Percentiles rank a stretch among this genome's conserved stretches.
Conservation (phyloP, 2,797 vertebrate species). For the Enteromius fasciolatus region DNA sequence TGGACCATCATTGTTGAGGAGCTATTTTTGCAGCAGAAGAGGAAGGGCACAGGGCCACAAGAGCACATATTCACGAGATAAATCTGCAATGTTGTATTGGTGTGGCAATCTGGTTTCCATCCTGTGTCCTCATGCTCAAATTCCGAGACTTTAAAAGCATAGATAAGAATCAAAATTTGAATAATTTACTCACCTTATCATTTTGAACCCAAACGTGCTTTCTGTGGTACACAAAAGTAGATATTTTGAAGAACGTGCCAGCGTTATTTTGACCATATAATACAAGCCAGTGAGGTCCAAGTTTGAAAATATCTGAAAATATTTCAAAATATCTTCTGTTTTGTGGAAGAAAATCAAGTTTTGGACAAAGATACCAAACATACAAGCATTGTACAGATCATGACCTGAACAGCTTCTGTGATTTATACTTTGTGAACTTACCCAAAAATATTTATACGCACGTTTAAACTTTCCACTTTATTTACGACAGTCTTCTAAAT, state of each 20-base stretch:
- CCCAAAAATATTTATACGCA: too few species aligned
- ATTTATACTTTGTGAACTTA: too few species aligned
- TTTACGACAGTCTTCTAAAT: too few species aligned
- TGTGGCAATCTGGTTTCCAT: slow-evolving; percentile 39
- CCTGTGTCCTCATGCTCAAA: not conserved
- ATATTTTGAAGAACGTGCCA: not conserved
- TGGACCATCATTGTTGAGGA: slow-evolving; percentile 65
- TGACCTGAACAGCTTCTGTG: not conserved
- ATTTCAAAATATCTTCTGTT: not conserved
- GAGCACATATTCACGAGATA: slow-evolving; percentile 62
- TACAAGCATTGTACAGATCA: not conserved
- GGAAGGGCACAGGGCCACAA: slow-evolving; percentile 63
- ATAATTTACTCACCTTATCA: not conserved
- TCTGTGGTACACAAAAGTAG: not conserved
- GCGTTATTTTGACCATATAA: not conserved
- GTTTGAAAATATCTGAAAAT: not conserved
- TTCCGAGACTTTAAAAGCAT: not conserved
- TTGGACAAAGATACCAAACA: not conserved
- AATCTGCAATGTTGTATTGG: slow-evolving; percentile 51
- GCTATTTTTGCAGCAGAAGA: slow-evolving; percentile 72
- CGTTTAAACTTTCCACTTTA: too few species aligned
- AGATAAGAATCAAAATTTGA: not conserved
- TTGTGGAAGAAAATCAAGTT: not conserved
- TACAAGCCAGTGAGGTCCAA: not conserved
- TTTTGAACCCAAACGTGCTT: not conserved